Evolutionary conservation across 2,113 vertebrate species (phyloP), one percentile per base, ranked within the genome.

Genomic region (Argyrosomus japonicus): DNA sequence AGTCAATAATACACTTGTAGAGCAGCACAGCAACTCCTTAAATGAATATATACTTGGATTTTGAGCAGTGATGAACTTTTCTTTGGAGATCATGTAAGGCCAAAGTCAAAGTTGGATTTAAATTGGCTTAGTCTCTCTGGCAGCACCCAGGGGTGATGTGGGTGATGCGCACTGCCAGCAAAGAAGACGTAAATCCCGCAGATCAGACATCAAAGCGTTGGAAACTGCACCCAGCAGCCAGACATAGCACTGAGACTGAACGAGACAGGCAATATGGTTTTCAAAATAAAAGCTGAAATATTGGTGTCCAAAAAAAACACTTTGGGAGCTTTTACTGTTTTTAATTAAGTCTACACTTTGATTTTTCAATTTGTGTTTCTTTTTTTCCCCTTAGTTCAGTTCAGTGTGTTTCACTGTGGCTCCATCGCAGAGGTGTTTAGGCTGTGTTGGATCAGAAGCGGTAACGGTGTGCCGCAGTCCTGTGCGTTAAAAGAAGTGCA

Each of bases 121-220:
- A 60, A 85, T 17, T 63, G 76, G 64, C 65, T 82, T 61, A 81
- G 79, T 63, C 50, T 86, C 68, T 74, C 54, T 77, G 60, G 76
- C 83, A 81, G 85, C 69, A 79, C 70, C 77, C 75, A 23, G 53
- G 76, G 77, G 73, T 74, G 82, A 61, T 57, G 54, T 68, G 77
- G 81, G 57, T 62, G 77, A 87, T 81, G 86, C 75, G 25, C 86
- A 48, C 75, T 85, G 87, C 89, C 89, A 90, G 72, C 73, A 56
- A 53, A 54, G 64, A 75, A 84, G 79, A 79, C 73, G 72, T 45
- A 84, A 88, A 85, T 86, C 91, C 86, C 27, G 77, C 64, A 82
- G 86, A 90, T 88, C 87, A 87, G 56, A 90, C 88, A 92, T 93
- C 87, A 93, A 93, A 94, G 87, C 14, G 53, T 32, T 90, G 85